Base-by-base conservation (phyloP, 1,140 invertebrate species). In the Aphidius gifuensis region DNA sequence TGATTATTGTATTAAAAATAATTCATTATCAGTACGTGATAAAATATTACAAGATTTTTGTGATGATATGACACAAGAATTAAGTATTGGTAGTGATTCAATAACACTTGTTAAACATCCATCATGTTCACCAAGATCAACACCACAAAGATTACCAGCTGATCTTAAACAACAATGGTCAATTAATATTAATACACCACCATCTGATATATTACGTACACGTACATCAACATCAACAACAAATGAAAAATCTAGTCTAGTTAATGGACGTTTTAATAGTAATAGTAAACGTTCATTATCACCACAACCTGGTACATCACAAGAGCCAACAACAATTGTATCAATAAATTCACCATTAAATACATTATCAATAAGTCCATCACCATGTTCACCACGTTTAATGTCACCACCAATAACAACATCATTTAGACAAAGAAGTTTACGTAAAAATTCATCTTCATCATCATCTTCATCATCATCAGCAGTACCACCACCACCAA, bases 41-140 rank as follows among this genome's bases (percentile, higher is more conserved):
- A 80, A 80, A 61, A 81, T 81, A 47, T 58, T 80, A 46, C 78
- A 80, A 59, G 80, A 81, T 56, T 81, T 81, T 61, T 81, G 78
- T 61, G 78, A 81, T 48, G 77, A 79, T 45, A 71, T 75, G 62
- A 75, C 76, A n/a, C 77, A 78, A 44, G 80, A 81, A 60, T 59
- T 81, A 11, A 81, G 71, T 56, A 80, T 80, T 45, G 77, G 78
- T 11, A 80, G 70, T 58, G 79, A 80, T 63, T 61, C 74, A 11
- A 79, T 81, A 39, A 80, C 78, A 2, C 49, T 81, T 39, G 78
- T 81, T 4, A 80, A 80, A 56, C 79, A 81, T 68, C 72, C 77
- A 0, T 75, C 77, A 9, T 81, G 77, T 42, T 81, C 79, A 0
- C 77, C 78, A 5, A 70, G 75, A 5, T 79, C 78, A 5, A 77